phyloP scores from a whole-genome alignment of 2,888 invertebrate genomes.

The Dryomyza anilis region DNA sequence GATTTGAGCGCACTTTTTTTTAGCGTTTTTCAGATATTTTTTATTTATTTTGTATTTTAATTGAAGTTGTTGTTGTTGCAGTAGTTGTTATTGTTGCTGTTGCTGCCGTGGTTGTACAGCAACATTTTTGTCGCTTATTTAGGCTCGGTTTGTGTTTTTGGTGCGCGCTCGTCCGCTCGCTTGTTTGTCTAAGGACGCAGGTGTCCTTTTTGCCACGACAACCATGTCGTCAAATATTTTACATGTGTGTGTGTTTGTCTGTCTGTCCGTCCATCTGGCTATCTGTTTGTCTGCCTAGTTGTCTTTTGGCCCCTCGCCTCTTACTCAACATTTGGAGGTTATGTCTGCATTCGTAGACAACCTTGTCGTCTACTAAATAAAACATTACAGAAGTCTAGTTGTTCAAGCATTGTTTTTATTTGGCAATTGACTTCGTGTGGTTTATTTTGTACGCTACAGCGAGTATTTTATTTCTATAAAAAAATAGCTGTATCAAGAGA shows the following conservation, averaged over 20 bases:
- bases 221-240: slow-evolving; percentile 3
- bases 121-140: slow-evolving; percentile 13
- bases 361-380: not conserved
- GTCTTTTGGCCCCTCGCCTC: not conserved
- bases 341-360: slow-evolving; percentile 9
- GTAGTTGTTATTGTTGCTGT: not conserved
- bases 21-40: not conserved
- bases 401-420: no score
- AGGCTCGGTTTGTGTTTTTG: slow-evolving; percentile 5
- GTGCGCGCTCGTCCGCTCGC: not conserved
- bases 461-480: no score
- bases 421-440: no score
- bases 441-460: no score
- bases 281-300: not conserved
- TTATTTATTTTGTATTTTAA: not conserved
- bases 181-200: slow-evolving; percentile 8
- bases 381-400: no score
- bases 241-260: not conserved
- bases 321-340: not conserved
- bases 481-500: no score
- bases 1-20: slow-evolving; percentile 22
- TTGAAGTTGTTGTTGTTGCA: not conserved
- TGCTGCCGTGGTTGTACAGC: not conserved
- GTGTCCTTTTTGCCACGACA: slow-evolving; percentile 24
- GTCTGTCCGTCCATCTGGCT: not conserved